These are phyloP conservation scores for Trichomycterus rosablanca DNA, from an alignment of 2,113 vertebrate genomes.

Conservation along the genomic window DNA sequence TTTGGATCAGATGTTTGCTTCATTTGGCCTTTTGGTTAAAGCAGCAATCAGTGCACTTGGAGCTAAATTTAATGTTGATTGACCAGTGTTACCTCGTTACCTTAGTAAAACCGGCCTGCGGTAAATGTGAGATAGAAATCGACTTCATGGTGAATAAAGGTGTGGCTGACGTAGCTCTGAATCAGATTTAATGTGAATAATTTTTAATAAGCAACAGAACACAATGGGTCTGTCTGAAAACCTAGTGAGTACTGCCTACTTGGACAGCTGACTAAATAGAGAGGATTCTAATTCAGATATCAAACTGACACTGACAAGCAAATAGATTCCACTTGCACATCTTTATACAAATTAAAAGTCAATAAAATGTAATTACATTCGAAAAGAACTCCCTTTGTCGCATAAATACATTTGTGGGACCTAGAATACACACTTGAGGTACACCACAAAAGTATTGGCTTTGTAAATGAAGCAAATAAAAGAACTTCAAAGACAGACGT, in stretches of 20 bases:
- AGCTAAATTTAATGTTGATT: not conserved
- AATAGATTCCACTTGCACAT: not conserved
- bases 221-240: not conserved
- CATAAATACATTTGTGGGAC: too few relatives aligned
- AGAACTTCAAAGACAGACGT: conserved; percentile 18
- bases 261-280: too few relatives aligned
- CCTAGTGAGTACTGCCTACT: not conserved
- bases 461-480: not conserved
- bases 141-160: not conserved
- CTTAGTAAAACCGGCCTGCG: too few relatives aligned
- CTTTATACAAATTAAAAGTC: not conserved
- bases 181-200: not conserved
- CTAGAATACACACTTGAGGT: too few relatives aligned
- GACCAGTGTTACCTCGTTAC: too few relatives aligned
- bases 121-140: not conserved
- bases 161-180: not conserved
- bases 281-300: too few relatives aligned
- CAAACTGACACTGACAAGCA: too few relatives aligned
- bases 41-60: not conserved
- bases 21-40: not conserved
- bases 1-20: not conserved
- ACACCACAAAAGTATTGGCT: too few relatives aligned
- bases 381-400: too few relatives aligned
- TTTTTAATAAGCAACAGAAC: not conserved
- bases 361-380: too few relatives aligned